Percentiles rank a stretch among this genome's conserved stretches.
Evolutionary conservation across 1,140 invertebrate genomes (phyloP).

Genomic region (Dendrolimus punctatus): DNA sequence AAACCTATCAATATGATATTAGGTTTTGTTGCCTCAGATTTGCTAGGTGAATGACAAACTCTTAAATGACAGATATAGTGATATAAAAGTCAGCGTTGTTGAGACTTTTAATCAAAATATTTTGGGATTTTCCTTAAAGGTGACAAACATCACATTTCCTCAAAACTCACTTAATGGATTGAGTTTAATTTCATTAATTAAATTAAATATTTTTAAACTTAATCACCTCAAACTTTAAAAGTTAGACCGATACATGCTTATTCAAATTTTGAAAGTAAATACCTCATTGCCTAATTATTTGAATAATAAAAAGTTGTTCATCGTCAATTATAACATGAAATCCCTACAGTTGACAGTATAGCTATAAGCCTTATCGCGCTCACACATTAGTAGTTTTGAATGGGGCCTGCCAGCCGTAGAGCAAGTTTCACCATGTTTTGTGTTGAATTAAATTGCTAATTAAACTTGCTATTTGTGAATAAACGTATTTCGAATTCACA

Average conservation of each 20-base stretch:
- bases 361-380: conserved; percentile 31
- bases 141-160: too few species aligned
- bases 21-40: conserved; percentile 30
- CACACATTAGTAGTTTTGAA: conserved; percentile 42
- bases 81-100: conserved; percentile 38
- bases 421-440: conserved; percentile 24
- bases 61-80: neutral
- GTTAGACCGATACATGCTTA: too few species aligned
- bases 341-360: neutral
- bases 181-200: too few species aligned
- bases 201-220: too few species aligned
- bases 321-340: too few species aligned
- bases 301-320: too few species aligned
- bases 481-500: too few species aligned
- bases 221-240: too few species aligned
- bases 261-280: too few species aligned
- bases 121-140: too few species aligned
- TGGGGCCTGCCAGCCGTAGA: conserved; percentile 15
- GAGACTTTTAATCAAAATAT: conserved; percentile 52
- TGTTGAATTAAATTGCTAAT: conserved; percentile 36
- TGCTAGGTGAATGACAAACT: neutral
- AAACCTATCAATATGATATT: conserved; percentile 68
- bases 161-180: too few species aligned
- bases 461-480: conserved; percentile 36
- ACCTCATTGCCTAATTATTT: too few species aligned